Base-by-base conservation (phyloP, 2,113 vertebrate genomes). In the Dipodomys spectabilis region DNA sequence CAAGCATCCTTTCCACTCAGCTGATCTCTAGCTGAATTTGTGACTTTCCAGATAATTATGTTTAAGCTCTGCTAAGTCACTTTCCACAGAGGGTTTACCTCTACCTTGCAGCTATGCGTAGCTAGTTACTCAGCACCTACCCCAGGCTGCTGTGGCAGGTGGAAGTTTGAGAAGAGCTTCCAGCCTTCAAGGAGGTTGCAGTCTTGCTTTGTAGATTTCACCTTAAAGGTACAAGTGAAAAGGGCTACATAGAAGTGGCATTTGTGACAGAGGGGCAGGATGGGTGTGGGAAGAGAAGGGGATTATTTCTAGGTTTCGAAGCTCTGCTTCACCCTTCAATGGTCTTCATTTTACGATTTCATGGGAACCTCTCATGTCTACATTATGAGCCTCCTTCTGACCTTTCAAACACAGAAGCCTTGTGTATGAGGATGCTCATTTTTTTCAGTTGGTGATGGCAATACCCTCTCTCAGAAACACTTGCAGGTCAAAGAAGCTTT, bases 1-100 rank as follows among this genome's bases (percentile, higher is more conserved):
- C 15, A 60, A 92, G 18, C 8, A 10, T 80, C 85, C n/a, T 74
- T 83, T 83, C 91, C 44, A 74, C 80, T 75, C 89, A 82, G 68
- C 22, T 82, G 27, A 25, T 57, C 89, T 22, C 57, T 91, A 83
- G 44, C 82, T 82, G 35, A 32, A 93, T 87, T 89, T 95, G 94
- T 95, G 95, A 64, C 86, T 94, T 67, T 93, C 79, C 32, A 72
- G 86, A 91, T 78, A 92, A 39, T 60, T 93, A 71, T n/a, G 73
- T 84, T 84, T 39, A 69, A 62, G 90, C 23, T 86, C 71, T 86
- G 39, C 79, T 86, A 91, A 91, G 53, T 86, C 49, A 19, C 16
- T 94, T 87, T 93, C 64, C 68, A 65, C 44, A 86, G 68, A 87
- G 11, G 15, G 20, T 74, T 60, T 67, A 28, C 45, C 20, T 65